A percentile compares a stretch with the other conserved stretches of the same genome.
These are phyloP conservation scores for Agonum fuliginosum DNA, from an alignment of 2,888 invertebrate genomes.

Conservation along the genomic window DNA sequence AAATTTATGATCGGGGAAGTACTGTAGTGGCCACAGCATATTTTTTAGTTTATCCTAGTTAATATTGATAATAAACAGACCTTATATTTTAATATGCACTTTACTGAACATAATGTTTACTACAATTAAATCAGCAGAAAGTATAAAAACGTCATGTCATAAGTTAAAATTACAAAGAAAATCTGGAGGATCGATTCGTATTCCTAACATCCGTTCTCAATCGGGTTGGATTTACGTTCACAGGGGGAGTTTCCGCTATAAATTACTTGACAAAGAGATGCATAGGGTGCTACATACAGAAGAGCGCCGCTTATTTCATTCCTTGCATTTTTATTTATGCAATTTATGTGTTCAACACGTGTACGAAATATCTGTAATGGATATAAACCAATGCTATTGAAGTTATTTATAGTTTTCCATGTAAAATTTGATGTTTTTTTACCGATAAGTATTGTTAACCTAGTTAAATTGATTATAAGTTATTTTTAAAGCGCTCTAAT, in stretches of 20 bases:
- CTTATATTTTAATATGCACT: no score
- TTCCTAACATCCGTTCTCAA: conserved; percentile 15
- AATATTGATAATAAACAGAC: no score
- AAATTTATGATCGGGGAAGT: no score
- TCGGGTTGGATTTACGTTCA: conserved; percentile 33
- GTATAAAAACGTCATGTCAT: neutral
- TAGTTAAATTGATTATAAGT: no score
- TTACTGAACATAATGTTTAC: no score
- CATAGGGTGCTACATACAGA: neutral
- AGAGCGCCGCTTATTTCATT: conserved; percentile 9
- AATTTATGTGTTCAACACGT: neutral
- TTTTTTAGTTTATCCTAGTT: no score
- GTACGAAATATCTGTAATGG: neutral
- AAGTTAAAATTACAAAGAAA: neutral
- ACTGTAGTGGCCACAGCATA: no score
- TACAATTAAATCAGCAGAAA: no score
- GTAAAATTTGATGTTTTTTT: neutral
- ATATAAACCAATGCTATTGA: neutral
- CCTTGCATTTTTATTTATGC: neutral
- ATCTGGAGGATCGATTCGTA: conserved; percentile 1
- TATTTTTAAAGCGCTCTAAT: no score
- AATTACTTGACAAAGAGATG: conserved; percentile 16
- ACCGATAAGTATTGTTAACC: neutral
- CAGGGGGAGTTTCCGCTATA: conserved; percentile 18
- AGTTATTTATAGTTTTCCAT: neutral